phyloP scores from a whole-genome alignment of 2,888 invertebrate species.

The Cyaniris semiargus region DNA sequence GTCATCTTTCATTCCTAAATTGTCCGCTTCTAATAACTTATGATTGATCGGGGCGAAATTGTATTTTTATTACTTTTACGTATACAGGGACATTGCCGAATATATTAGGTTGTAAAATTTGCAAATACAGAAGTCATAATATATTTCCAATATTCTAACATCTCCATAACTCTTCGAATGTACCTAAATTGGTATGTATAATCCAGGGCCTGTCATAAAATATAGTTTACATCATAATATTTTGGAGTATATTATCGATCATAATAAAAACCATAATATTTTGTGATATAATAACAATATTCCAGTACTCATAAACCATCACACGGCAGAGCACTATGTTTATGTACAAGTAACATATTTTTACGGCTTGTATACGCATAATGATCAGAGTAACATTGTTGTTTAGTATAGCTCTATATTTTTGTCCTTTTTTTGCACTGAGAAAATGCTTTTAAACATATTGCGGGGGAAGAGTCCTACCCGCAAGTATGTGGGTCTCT shows the following conservation, averaged over 20 bases:
- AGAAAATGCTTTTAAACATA: no score
- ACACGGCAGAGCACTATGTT: not conserved
- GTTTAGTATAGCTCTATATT: not conserved
- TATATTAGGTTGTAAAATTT: not conserved
- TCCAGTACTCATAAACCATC: not conserved
- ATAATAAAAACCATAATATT: not conserved
- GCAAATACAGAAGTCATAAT: not conserved
- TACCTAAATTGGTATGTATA: not conserved
- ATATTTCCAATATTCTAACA: not conserved
- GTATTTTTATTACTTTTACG: constrained; percentile 10
- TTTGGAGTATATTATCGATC: not conserved
- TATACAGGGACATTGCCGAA: not conserved
- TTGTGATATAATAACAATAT: not conserved
- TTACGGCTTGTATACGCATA: not conserved
- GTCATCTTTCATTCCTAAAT: constrained; percentile 1
- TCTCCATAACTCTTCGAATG: not conserved
- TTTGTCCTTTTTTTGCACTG: not conserved
- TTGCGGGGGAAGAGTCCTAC: no score
- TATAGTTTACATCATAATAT: not conserved
- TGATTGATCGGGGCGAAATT: constrained; percentile 1
- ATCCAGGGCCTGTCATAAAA: not conserved
- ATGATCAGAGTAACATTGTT: not conserved
- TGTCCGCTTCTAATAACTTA: constrained; percentile 7
- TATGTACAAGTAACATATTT: not conserved
- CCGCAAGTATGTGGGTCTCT: no score